Base-by-base conservation (phyloP, 2,797 vertebrate species). In the Yasuhikotakia modesta region DNA sequence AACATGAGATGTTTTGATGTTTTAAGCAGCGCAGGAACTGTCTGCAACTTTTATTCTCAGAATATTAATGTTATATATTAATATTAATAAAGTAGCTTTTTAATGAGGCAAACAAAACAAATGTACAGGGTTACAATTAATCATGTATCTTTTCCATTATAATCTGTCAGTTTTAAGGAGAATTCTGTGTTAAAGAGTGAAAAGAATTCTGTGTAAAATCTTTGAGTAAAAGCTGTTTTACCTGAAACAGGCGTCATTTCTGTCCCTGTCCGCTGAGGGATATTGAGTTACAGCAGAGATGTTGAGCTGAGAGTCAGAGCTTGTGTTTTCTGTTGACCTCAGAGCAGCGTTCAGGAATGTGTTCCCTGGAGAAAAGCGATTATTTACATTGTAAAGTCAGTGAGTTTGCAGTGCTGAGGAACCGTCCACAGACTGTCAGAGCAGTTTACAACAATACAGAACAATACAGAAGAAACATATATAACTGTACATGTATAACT, bases 301-400 rank as follows among this genome's bases (percentile, higher is more conserved):
- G 48, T 69, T 12, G 50, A 45, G 22, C 45, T 69, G 65, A 75
- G 22, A 70, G 57, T 21, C 39, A 22, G 58, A 63, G 55, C 61
- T 63, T 58, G 24, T 79, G 69, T 80, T 76, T 45, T 79, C 21
- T n/a, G 32, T 39, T 77, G 58, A 64, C 21, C 19, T 57, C 65
- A 32, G 74, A 58, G 52, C 22, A 52, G 63, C 4, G 48, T 71
- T 17, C 10, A 84, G 74, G 35, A 80, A 72, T 82, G 32, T 60
- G 46, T 73, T 77, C 64, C 21, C 64, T 70, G 60, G 8, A n/a
- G n/a, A 58, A 60, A 30, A 76, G 63, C 30, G 70, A 61, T 71
- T 81, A 71, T 81, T 81, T 76, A 66, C 45, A 48, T 50, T 80
- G 27, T 50, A 30, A 35, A 65, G 81, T 75, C 64, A 48, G 69